Conservation (phyloP, 1,140 invertebrate genomes). For the Goniozus legneri region DNA sequence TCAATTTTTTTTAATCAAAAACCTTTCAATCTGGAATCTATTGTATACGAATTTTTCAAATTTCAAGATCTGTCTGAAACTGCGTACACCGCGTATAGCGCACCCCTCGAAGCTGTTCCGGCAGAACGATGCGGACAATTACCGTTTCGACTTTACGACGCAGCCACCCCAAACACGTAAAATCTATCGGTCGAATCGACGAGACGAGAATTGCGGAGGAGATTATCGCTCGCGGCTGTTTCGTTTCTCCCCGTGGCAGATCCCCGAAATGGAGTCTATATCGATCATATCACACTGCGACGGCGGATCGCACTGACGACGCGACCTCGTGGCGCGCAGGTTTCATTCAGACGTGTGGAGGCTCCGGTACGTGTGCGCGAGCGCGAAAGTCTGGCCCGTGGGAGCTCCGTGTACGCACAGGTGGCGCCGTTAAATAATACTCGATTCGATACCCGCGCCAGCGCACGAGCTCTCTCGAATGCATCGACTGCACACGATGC, state of each 20-base stretch:
- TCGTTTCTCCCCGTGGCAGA: constrained; percentile 8
- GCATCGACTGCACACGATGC: constrained; percentile 10
- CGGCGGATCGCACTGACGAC: constrained; percentile 31
- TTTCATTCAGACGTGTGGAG: constrained; percentile 21
- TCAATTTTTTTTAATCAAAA: no score
- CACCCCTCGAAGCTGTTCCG: neutral
- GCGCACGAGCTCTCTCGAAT: constrained; percentile 1
- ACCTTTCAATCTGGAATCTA: no score
- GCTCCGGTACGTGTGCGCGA: constrained; percentile 5
- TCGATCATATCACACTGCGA: constrained; percentile 47
- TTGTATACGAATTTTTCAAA: no score
- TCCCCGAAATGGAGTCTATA: constrained; percentile 23
- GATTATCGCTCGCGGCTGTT: neutral
- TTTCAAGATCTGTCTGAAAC: no score
- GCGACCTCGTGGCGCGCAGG: constrained; percentile 36
- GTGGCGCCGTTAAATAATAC: constrained; percentile 12
- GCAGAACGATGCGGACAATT: neutral
- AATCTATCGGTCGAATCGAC: neutral
- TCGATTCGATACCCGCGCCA: neutral
- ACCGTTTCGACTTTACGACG: neutral
- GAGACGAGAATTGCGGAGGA: neutral
- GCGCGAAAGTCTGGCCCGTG: constrained; percentile 1
- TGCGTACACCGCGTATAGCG: no score
- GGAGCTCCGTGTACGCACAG: constrained; percentile 11
- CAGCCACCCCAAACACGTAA: neutral